Base-by-base conservation (phyloP, 2,888 invertebrate species). In the Rhagonycha fulva region DNA sequence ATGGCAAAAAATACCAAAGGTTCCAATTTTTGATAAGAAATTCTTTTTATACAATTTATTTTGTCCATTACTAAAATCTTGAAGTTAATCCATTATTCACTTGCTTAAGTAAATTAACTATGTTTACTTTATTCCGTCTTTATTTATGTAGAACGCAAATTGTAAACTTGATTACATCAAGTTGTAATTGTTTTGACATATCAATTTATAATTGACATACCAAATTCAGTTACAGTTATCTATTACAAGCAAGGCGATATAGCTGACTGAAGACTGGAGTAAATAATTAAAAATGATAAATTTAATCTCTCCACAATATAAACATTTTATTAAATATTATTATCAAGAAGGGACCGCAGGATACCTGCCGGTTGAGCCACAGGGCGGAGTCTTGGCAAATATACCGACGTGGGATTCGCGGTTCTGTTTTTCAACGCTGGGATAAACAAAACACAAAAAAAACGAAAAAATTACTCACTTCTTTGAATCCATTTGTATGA, bases 401-500 rank as follows among this genome's bases (percentile, higher is more conserved):
- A 19, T 19, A 2, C 19, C 26, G 26, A 26, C 26, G 26, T 70
- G 12, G 4, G 2, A 19, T 19, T 19, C 19, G 19, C 19, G 19
- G 19, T 19, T 19, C 19, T 19, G 19, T 19, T 19, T 19, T 19
- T 19, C 19, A 19, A 19, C 19, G 19, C 19, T 19, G 1, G 28
- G 12, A 63, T 12, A 61, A 62, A 62, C 12, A 60, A 23, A 28
- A n/a, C n/a, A n/a, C n/a, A n/a, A n/a, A n/a, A n/a, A n/a, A n/a
- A n/a, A n/a, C n/a, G n/a, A n/a, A 12, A 47, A 30, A n/a, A 30
- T 24, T 11, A 68, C 32, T 80, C 75, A 86, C 86, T 81, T 86
- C 86, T 81, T 87, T 87, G 26, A 86, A 79, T 9, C 85, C 82
- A 71, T 82, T 81, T 3, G 71, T 28, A 10, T 72, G 32, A n/a